A percentile compares a stretch with the other conserved stretches of the same genome.
Conservation (phyloP, 2,797 vertebrate species). For the Sebastiscus tertius region DNA sequence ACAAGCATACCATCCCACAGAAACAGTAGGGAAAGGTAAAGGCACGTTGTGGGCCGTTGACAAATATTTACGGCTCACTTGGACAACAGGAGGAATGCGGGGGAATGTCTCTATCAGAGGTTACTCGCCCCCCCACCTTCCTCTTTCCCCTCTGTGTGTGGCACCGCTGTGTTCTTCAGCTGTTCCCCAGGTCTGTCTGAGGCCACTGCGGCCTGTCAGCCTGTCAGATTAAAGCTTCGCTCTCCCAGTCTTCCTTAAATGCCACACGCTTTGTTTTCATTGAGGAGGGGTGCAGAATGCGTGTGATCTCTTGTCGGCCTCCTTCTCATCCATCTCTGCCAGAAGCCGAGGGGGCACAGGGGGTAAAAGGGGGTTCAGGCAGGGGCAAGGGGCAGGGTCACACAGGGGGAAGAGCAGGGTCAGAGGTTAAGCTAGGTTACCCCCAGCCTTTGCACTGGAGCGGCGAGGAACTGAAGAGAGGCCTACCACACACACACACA, state of each 20-base stretch:
- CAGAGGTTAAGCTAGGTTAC: slow-evolving; percentile 77
- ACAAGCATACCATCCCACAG: slow-evolving; percentile 46
- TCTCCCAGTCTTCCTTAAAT: slow-evolving; percentile 72
- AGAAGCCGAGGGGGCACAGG: slow-evolving; percentile 65
- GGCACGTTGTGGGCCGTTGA: slow-evolving; percentile 53
- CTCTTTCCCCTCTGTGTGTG: slow-evolving; percentile 70
- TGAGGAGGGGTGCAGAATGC: slow-evolving; percentile 77
- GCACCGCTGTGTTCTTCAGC: slow-evolving; percentile 61
- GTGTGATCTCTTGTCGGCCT: slow-evolving; percentile 78
- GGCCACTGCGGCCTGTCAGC: slow-evolving; percentile 71
- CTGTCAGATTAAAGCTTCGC: slow-evolving; percentile 75
- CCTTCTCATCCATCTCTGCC: slow-evolving; percentile 80
- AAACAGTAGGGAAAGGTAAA: slow-evolving; percentile 67
- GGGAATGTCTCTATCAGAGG: slow-evolving; percentile 61
- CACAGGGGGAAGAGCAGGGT: slow-evolving; percentile 75
- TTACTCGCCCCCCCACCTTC: slow-evolving; percentile 44
- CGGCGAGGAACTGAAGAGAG: slow-evolving; percentile 38
- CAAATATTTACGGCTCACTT: slow-evolving; percentile 76
- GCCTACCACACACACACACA: slow-evolving; percentile 38
- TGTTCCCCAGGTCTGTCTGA: slow-evolving; percentile 67
- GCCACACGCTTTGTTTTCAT: slow-evolving; percentile 80
- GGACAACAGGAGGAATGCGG: slow-evolving; percentile 73
- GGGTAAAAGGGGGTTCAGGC: slow-evolving; percentile 71
- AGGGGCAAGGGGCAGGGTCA: slow-evolving; percentile 76
- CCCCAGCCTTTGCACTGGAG: slow-evolving; percentile 56